Base-by-base conservation (phyloP, 2,797 vertebrate genomes). In the Artibeus lituratus region DNA sequence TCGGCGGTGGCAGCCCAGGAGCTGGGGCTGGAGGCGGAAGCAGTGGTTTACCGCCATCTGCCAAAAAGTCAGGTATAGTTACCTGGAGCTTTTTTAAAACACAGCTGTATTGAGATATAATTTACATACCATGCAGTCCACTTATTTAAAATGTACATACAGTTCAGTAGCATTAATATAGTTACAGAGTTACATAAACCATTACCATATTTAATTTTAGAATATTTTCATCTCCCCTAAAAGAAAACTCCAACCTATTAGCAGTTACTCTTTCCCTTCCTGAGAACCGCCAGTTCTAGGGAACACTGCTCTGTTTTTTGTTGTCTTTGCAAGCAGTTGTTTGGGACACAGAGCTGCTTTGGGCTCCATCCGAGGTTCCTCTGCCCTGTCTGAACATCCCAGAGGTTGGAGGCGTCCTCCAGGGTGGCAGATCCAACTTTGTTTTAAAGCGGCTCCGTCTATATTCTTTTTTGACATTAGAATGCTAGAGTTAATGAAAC, bases 21-120 rank as follows among this genome's bases (percentile, higher is more conserved):
- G 99, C 98, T 12, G 99, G 98, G 32, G 97, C 98, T 96, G 99
- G 99, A 35, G 99, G 99, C 26, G 94, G 98, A 92, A 97, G 98
- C 87, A 97, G 99, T 98, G 99, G 98, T 98, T 98, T 99, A 72
- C 99, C 99, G 83, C 98, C 99, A 65, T 99, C 99, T 74, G 99
- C 99, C 97, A 99, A 99, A 98, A 99, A 99, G 97, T 99, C 99
- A 98, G 99, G 99, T 99, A 98, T 15, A 69, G 29, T 44, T 44
- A n/a, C 53, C 12, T 26, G 3, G 35, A 80, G 22, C 37, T 42
- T 55, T 57, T n/a, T 44, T 55, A 24, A n/a, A 59, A 55, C 35
- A 55, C 1, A 62, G 49, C 65, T 49, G 78, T 53, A 14, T n/a
- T 14, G 62, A 57, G 32, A 15, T 72, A 47, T 1, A 39, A 59